Conservation (phyloP, 2,113 vertebrate genomes). For the human (Homo sapiens) region GRCh38 chr1:163567501-163568000, state of each 20-base stretch:
- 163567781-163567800: not conserved
- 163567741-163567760: not conserved
- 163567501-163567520: not conserved
- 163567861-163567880: constrained; percentile 36
- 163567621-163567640: not conserved
- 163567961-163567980: not conserved
- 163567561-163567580: not conserved
- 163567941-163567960: not conserved
- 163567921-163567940: not conserved
- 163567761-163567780: not conserved
- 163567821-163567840: constrained; percentile 7
- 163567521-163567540: not conserved
- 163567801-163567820: not conserved
- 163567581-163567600: not conserved
- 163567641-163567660: not conserved
- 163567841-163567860: not conserved
- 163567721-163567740: not conserved
- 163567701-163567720: not conserved
- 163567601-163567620: not conserved
- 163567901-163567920: constrained; percentile 39
- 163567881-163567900: constrained; percentile 26
- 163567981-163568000: not conserved
- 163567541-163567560: not conserved
- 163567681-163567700: not conserved
- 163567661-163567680: not conserved